phyloP scores from a whole-genome alignment of 1,140 invertebrate genomes.

The Alviniconcha marisindica region DNA sequence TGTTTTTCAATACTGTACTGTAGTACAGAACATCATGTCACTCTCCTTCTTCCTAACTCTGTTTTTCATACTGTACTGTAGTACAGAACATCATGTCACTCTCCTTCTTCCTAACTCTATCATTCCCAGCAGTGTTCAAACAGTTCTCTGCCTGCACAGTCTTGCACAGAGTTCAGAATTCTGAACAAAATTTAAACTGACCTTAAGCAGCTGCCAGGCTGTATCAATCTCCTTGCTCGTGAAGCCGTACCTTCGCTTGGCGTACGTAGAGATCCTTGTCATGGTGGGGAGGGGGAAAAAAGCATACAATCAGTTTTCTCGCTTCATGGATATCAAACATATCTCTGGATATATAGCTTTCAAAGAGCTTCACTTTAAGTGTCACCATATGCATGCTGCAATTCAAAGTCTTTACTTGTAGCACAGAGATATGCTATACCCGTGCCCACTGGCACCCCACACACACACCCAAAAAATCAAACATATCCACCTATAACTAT shows the following conservation, averaged over 20 bases:
- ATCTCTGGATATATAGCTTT: neutral
- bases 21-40: no score
- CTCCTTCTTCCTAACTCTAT: no score
- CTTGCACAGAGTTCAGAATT: no score
- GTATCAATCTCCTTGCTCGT: slow-evolving; percentile 77
- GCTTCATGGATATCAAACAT: neutral
- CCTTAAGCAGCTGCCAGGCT: slow-evolving; percentile 82
- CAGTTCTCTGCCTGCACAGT: no score
- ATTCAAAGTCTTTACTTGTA: neutral
- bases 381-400: neutral
- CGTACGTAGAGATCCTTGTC: slow-evolving; percentile 80
- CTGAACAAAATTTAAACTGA: slow-evolving; percentile 56
- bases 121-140: neutral
- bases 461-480: no score
- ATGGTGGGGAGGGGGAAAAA: neutral
- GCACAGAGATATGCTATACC: neutral
- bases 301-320: neutral
- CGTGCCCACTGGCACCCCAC: no score
- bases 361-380: neutral
- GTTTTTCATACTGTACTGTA: neutral
- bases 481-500: no score
- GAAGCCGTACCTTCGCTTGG: slow-evolving; percentile 83
- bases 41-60: neutral
- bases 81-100: no score
- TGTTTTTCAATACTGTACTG: no score